Evolutionary conservation across 1,140 invertebrate genomes (phyloP).

Genomic region (Caenorhabditis tropicalis): DNA sequence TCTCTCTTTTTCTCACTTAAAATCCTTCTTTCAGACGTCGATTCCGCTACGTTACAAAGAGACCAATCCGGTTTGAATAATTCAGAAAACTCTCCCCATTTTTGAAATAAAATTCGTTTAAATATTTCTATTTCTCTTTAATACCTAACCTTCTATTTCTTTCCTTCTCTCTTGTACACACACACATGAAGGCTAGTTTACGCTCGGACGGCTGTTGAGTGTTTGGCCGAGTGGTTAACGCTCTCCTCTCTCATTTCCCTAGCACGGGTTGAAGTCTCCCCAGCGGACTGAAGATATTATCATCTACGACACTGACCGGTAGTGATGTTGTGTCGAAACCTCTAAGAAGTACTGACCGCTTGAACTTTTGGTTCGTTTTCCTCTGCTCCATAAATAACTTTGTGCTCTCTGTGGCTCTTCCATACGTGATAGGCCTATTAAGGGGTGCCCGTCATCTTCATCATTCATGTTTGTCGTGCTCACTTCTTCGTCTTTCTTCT

Average conservation of each 20-base stretch:
- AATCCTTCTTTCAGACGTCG: neutral
- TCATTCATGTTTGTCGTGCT: conserved; percentile 36
- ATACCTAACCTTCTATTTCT: neutral
- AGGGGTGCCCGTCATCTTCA: conserved; percentile 15
- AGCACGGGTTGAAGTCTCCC: neutral
- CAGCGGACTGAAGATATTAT: conserved; percentile 10
- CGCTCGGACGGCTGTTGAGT: neutral
- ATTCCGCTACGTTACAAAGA: conserved; percentile 20
- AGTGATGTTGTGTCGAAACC: conserved; percentile 37
- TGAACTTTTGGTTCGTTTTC: neutral
- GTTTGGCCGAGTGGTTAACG: conserved; percentile 15
- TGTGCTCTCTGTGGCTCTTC: neutral
- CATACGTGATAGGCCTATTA: conserved; percentile 31
- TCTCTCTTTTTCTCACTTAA: neutral
- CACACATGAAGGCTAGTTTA: neutral
- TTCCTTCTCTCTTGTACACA: neutral
- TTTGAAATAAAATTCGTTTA: neutral
- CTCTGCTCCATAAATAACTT: conserved; percentile 19
- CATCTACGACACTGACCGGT: conserved; percentile 34
- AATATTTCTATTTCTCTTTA: neutral
- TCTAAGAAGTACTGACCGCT: conserved; percentile 41
- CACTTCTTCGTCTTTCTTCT: conserved; percentile 37
- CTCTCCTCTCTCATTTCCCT: neutral
- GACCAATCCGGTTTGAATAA: conserved; percentile 18
- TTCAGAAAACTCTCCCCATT: neutral